A percentile compares a stretch with the other conserved stretches of the same genome.
Conservation (phyloP, 2,113 vertebrate species). For the Helogale parvula region DNA sequence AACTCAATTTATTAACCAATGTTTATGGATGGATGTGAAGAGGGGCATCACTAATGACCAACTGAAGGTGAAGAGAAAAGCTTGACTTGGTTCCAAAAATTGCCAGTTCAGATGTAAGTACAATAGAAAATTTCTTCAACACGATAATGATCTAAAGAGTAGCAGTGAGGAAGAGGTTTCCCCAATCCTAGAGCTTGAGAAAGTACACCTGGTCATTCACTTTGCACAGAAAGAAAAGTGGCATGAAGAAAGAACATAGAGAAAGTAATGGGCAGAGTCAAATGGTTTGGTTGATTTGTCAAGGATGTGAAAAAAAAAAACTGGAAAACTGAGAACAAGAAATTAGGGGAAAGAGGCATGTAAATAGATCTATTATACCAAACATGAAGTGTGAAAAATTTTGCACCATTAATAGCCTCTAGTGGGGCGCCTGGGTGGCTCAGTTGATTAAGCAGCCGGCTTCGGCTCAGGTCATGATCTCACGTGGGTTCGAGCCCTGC, state of each 20-base stretch:
- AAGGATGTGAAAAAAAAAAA: neutral
- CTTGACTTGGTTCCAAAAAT: neutral
- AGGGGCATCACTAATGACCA: neutral
- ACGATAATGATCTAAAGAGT: neutral
- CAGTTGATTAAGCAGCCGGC: no score
- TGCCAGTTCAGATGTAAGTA: neutral
- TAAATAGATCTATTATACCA: neutral
- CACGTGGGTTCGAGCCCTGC: no score
- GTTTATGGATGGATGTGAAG: neutral
- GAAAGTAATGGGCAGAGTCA: neutral
- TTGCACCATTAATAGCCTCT: neutral
- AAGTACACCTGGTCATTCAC: neutral
- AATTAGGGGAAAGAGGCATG: neutral
- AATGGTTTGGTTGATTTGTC: neutral
- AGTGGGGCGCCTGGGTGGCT: no score
- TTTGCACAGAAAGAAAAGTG: neutral
- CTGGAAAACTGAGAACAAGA: neutral
- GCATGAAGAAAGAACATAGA: neutral
- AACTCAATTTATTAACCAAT: neutral
- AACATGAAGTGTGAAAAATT: neutral
- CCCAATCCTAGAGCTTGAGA: neutral
- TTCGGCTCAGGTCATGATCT: no score
- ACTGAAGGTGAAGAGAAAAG: neutral
- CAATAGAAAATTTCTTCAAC: neutral
- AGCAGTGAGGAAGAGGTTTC: neutral